Evolutionary conservation across 2,888 invertebrate genomes (phyloP).

Genomic region (Tetragonula carbonaria): DNA sequence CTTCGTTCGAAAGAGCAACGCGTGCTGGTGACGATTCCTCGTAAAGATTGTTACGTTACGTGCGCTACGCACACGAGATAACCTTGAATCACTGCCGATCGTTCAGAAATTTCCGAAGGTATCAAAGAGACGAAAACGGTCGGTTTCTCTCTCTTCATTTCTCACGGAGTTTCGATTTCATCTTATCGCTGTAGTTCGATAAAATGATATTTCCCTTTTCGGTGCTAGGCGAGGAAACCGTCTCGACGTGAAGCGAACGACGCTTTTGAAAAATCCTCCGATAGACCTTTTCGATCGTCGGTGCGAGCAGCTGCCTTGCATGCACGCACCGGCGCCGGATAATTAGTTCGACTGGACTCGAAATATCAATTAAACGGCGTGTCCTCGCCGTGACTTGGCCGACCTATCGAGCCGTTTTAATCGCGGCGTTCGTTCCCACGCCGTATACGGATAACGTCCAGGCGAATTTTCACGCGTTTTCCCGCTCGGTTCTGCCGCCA

Average conservation of each 20-base stretch:
- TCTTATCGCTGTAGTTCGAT: neutral
- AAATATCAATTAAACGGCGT: conserved; percentile 35
- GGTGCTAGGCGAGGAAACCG: too few species aligned
- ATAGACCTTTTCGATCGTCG: too few species aligned
- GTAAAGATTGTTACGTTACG: neutral
- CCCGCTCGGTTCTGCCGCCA: neutral
- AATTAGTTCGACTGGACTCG: conserved; percentile 23
- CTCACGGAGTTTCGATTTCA: neutral
- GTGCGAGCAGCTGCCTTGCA: too few species aligned
- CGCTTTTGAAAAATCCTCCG: neutral
- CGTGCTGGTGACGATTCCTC: neutral
- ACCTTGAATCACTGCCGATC: neutral
- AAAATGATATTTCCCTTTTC: neutral
- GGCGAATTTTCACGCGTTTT: conserved; percentile 51
- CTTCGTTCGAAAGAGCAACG: neutral
- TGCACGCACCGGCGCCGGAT: neutral
- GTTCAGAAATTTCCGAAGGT: neutral
- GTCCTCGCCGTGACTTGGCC: conserved; percentile 13
- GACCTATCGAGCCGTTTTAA: conserved; percentile 40
- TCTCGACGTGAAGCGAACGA: neutral
- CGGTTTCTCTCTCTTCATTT: neutral
- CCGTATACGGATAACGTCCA: conserved; percentile 24
- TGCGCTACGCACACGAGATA: neutral
- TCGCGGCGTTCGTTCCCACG: conserved; percentile 42
- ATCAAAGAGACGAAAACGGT: neutral